These are phyloP conservation scores for Eulemur rubriventer DNA, from an alignment of 2,797 vertebrate species.

Conservation along the genomic window DNA sequence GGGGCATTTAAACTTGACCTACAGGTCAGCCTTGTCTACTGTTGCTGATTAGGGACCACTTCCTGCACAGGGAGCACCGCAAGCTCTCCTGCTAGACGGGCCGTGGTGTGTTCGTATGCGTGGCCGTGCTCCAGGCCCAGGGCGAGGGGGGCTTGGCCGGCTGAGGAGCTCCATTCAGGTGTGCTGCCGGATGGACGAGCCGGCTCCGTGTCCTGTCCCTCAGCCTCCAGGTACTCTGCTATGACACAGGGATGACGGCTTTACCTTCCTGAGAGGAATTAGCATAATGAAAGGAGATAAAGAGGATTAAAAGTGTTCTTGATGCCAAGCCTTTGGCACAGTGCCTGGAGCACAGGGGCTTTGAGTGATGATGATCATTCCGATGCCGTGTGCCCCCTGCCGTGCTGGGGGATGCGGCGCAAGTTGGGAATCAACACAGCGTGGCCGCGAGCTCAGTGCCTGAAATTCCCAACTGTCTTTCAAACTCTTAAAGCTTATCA, in stretches of 20 bases:
- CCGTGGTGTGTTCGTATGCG: rapidly evolving
- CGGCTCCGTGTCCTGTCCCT: rapidly evolving
- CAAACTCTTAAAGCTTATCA: not conserved
- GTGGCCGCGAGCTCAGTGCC: rapidly evolving
- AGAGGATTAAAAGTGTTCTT: not conserved
- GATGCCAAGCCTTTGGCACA: not conserved
- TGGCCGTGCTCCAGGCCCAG: not conserved
- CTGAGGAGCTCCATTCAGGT: not conserved
- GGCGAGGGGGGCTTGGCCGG: not conserved
- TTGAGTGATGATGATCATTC: too few species aligned
- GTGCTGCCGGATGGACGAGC: not conserved
- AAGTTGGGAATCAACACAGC: too few species aligned
- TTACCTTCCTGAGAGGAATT: not conserved
- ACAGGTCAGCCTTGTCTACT: not conserved
- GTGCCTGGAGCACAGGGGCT: not conserved
- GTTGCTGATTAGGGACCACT: not conserved
- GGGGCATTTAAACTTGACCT: not conserved
- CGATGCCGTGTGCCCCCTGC: rapidly evolving
- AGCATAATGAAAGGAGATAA: not conserved
- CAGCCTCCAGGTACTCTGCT: not conserved
- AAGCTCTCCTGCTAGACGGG: not conserved
- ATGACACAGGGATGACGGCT: not conserved
- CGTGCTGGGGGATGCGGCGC: too few species aligned
- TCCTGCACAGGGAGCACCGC: too few species aligned
- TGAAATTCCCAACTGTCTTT: rapidly evolving